These are phyloP conservation scores for Conus canariensis DNA, from an alignment of 2,888 invertebrate genomes.

Conservation along the genomic window DNA sequence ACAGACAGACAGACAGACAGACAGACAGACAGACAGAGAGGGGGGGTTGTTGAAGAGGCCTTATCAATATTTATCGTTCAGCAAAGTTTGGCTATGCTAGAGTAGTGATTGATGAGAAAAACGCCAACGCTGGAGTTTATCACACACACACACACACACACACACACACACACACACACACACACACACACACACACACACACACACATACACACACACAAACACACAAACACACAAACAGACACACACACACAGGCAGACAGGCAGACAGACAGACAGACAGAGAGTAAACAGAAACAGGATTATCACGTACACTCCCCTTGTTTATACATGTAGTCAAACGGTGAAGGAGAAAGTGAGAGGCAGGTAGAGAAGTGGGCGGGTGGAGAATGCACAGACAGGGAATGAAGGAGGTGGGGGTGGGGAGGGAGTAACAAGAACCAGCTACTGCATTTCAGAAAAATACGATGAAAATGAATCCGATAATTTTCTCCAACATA, in stretches of 20 bases:
- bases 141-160: background rate
- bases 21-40: background rate
- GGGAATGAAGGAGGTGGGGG: background rate
- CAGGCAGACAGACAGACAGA: background rate
- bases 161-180: background rate
- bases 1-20: background rate
- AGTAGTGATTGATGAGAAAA: too few relatives aligned
- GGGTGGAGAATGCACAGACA: background rate
- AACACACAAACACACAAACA: background rate
- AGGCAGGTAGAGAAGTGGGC: background rate
- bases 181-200: background rate
- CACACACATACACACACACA: conserved; percentile 1
- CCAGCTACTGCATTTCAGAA: too few relatives aligned
- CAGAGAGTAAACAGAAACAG: background rate
- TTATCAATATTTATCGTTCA: too few relatives aligned
- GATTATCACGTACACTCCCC: background rate
- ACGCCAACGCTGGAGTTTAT: background rate
- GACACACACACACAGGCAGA: too few relatives aligned
- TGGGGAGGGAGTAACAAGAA: too few relatives aligned
- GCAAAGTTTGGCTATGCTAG: too few relatives aligned
- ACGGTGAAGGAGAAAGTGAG: too few relatives aligned
- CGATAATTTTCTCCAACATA: too few relatives aligned
- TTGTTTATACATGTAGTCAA: too few relatives aligned
- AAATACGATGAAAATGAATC: too few relatives aligned
- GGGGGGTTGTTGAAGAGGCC: too few relatives aligned